These are phyloP conservation scores for Psittacula derbiana DNA, from an alignment of 2,797 vertebrate species.

Conservation along the genomic window DNA sequence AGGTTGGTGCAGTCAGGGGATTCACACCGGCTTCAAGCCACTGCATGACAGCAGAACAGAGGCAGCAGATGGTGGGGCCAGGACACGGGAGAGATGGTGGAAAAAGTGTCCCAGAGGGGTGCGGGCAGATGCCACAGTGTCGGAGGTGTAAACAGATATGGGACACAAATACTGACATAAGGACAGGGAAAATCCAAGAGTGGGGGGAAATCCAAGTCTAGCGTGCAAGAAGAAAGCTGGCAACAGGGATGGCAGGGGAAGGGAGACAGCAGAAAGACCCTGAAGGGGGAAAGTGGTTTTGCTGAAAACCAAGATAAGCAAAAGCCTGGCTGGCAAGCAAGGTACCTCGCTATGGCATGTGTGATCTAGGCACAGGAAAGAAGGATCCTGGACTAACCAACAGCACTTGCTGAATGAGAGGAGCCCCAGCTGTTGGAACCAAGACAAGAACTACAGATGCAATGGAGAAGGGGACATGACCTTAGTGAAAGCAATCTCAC, in stretches of 20 bases:
- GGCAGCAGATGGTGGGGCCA: background rate
- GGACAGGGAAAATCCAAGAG: background rate
- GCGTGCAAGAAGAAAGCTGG: background rate
- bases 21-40: accelerated
- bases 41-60: background rate
- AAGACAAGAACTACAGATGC: background rate
- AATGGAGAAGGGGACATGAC: background rate
- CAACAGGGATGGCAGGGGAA: background rate
- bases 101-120: background rate
- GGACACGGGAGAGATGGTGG: background rate
- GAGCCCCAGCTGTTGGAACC: background rate
- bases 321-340: background rate
- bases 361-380: background rate
- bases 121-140: background rate
- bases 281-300: background rate
- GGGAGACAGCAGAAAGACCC: background rate
- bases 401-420: background rate
- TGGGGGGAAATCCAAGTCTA: background rate
- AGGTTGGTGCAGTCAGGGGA: accelerated
- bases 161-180: background rate
- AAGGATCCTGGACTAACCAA: background rate
- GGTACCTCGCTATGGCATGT: accelerated
- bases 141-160: background rate
- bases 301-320: background rate
- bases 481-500: background rate